phyloP scores from a whole-genome alignment of 2,113 vertebrate species.

The Amia ocellicauda region DNA sequence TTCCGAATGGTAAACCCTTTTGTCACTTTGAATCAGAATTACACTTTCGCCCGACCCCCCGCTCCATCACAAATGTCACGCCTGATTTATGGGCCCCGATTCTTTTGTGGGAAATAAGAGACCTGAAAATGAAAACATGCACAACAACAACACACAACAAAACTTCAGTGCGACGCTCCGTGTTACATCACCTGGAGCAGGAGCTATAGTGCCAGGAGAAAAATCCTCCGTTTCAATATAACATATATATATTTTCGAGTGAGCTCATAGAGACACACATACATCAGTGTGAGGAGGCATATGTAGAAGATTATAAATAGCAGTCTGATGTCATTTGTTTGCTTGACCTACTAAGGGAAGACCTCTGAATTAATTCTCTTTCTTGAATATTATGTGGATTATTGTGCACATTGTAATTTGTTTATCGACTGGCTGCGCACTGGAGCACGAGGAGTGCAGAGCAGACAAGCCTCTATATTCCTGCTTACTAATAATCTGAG shows the following conservation, averaged over 20 bases:
- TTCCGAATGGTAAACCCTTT: constrained; percentile 37
- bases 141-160: not conserved
- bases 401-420: not conserved
- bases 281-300: not conserved
- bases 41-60: constrained; percentile 28
- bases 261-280: no score
- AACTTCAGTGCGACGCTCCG: not conserved
- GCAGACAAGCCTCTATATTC: no score
- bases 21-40: constrained; percentile 32
- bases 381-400: not conserved
- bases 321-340: not conserved
- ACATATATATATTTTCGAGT: no score
- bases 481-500: not conserved
- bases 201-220: no score
- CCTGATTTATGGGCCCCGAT: constrained; percentile 18
- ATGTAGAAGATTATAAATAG: not conserved
- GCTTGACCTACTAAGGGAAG: not conserved
- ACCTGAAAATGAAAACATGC: no score
- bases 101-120: not conserved
- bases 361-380: constrained; percentile 9
- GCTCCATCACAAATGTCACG: constrained; percentile 32
- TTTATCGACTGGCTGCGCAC: not conserved
- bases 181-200: no score
- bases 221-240: no score
- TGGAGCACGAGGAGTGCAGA: no score